phyloP scores from a whole-genome alignment of 2,888 invertebrate genomes.

The Druceiella hillmani region DNA sequence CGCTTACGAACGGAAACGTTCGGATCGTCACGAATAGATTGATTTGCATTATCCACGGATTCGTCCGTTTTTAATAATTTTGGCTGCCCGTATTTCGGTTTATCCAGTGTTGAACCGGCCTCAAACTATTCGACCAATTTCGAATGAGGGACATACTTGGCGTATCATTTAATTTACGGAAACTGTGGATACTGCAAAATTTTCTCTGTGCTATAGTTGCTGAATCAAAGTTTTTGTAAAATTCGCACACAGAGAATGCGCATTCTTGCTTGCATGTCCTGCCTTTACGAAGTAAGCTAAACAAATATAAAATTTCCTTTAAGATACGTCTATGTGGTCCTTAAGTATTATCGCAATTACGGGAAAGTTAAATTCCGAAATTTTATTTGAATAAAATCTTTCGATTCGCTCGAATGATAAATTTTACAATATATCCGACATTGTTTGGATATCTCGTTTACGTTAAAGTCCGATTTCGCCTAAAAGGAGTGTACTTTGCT shows the following conservation, averaged over 20 bases:
- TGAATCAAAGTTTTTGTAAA: not conserved
- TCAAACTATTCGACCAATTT: not conserved
- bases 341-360: too few species aligned
- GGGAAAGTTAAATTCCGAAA: too few species aligned
- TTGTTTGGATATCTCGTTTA: too few species aligned
- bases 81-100: not conserved
- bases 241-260: not conserved
- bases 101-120: not conserved
- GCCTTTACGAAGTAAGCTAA: conserved; percentile 5
- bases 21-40: too few species aligned
- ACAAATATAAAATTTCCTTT: not conserved
- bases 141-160: not conserved
- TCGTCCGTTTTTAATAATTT: not conserved
- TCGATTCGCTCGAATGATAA: too few species aligned
- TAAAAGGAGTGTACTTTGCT: too few species aligned
- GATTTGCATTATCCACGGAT: not conserved
- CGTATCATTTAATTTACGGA: not conserved
- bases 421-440: too few species aligned
- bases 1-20: conserved; percentile 1
- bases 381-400: too few species aligned
- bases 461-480: too few species aligned
- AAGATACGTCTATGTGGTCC: too few species aligned
- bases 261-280: conserved; percentile 9
- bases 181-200: not conserved
- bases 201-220: not conserved